phyloP scores from a whole-genome alignment of 2,888 invertebrate species.

The Thecocarcelia acutangulata region DNA sequence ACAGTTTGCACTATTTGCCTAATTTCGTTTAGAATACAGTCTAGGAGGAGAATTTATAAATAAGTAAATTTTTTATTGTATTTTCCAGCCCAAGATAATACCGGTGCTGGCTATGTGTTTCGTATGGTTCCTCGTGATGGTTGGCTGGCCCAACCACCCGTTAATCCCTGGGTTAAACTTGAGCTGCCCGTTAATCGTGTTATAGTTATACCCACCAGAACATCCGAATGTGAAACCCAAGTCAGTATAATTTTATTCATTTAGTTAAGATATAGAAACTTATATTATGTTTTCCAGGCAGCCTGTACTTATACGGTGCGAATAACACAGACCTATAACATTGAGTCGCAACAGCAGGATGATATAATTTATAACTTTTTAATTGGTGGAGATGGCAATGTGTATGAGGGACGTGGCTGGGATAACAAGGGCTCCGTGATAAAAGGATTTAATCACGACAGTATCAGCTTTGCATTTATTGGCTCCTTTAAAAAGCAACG shows the following conservation, averaged over 20 bases:
- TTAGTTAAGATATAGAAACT: background rate
- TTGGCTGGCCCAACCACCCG: constrained; percentile 77
- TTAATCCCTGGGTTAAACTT: constrained; percentile 71
- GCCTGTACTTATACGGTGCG: constrained; percentile 84
- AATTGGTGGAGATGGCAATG: constrained; percentile 89
- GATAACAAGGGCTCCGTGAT: constrained; percentile 87
- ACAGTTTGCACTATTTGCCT: too few species aligned
- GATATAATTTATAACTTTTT: constrained; percentile 91
- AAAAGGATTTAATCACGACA: constrained; percentile 84
- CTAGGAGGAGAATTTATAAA: too few species aligned
- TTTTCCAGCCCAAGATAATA: constrained; percentile 74
- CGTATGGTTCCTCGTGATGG: constrained; percentile 74
- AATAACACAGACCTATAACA: constrained; percentile 86
- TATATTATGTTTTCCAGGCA: constrained; percentile 80
- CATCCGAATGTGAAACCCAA: constrained; percentile 75
- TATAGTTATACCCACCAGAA: constrained; percentile 75
- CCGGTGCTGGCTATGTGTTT: constrained; percentile 75
- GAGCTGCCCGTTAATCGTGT: constrained; percentile 72
- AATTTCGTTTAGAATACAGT: too few species aligned
- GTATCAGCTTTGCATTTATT: constrained; percentile 88
- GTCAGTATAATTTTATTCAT: constrained; percentile 52
- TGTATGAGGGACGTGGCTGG: constrained; percentile 90
- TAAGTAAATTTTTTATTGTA: background rate
- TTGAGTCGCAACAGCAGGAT: constrained; percentile 85
- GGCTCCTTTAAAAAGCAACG: constrained; percentile 86